Evolutionary conservation across 2,888 invertebrate species (phyloP), one percentile per base, ranked within the genome.

Genomic region (Ophion ventricosus): DNA sequence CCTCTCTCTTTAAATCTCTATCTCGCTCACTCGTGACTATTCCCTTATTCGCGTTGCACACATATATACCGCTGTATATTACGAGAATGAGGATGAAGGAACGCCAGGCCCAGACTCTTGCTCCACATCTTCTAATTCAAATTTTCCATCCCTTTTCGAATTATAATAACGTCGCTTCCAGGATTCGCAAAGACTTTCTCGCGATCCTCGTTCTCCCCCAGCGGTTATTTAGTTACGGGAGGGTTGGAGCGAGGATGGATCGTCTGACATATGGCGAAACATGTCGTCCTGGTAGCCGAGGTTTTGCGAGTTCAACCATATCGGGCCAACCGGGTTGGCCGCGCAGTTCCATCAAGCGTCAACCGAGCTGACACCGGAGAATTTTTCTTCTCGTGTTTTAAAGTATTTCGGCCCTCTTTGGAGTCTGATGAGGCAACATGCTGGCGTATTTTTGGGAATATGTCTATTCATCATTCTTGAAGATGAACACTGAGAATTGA

Each of bases 41-140:
- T 79, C 79, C 35, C 78, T 61, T 75, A 66, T 72, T 79, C 61
- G 23, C 64, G 64, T 59, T 70, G 75, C 25, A 70, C 72, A 81
- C 25, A 76, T 64, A 72, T 73, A 73, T 82, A 67, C 43, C 5
- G 57, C 49, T 57, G 74, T 78, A 73, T 77, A 73, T 73, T 67
- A 73, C 73, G 69, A 26, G 63, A 29, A 79, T 75, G 26, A 75
- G 72, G 66, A 82, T 61, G 82, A 25, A 80, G 73, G 67, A 77
- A 80, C 78, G 84, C 81, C 84, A 84, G 75, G 66, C 82, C 67
- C 84, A 84, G 84, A 80, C 78, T 74, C 76, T 83, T 73, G 64
- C 77, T 74, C 79, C 75, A 80, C 80, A 82, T 82, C 82, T 80
- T 87, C 84, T 87, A 79, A 88, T 90, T 88, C 86, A 88, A 87